A percentile compares a stretch with the other conserved stretches of the same genome.
These are phyloP conservation scores for Stegophylla sp. DNA, from an alignment of 2,888 invertebrate genomes.

Conservation along the genomic window DNA sequence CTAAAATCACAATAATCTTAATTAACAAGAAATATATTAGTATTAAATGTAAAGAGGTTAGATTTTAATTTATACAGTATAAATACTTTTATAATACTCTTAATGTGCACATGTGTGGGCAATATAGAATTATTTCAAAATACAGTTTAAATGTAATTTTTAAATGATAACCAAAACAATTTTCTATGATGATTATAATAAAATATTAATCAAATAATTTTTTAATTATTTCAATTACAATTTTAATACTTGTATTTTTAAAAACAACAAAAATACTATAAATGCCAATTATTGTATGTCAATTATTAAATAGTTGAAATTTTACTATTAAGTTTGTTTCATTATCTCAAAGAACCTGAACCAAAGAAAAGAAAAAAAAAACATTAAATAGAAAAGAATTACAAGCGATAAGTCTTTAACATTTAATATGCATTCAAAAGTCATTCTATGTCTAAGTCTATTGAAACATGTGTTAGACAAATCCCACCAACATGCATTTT, in stretches of 20 bases:
- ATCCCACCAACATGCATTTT: slow-evolving; percentile 23
- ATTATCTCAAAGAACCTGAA: slow-evolving; percentile 45
- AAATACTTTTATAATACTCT: no score
- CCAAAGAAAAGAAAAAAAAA: slow-evolving; percentile 33
- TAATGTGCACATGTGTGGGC: no score
- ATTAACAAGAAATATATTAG: no score
- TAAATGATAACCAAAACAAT: slow-evolving; percentile 1
- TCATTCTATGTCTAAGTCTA: slow-evolving; percentile 40
- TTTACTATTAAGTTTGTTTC: slow-evolving; percentile 21
- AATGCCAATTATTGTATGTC: slow-evolving; percentile 18
- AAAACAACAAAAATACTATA: slow-evolving; percentile 5
- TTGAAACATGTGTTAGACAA: slow-evolving; percentile 28
- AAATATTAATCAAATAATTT: background rate
- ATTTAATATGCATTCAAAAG: slow-evolving; percentile 25
- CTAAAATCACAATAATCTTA: no score
- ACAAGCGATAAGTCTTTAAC: slow-evolving; percentile 19
- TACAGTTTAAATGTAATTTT: background rate
- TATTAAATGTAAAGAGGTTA: no score
- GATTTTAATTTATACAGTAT: no score
- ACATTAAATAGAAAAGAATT: slow-evolving; percentile 12
- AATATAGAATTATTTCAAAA: background rate
- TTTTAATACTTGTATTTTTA: slow-evolving; percentile 18
- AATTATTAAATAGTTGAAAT: slow-evolving; percentile 22
- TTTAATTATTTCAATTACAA: slow-evolving; percentile 1
- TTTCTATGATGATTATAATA: slow-evolving; percentile 2